Percentiles rank a stretch among this genome's conserved stretches.
These are phyloP conservation scores for Amblyraja radiata DNA, from an alignment of 2,797 vertebrate genomes.

Conservation along the genomic window DNA sequence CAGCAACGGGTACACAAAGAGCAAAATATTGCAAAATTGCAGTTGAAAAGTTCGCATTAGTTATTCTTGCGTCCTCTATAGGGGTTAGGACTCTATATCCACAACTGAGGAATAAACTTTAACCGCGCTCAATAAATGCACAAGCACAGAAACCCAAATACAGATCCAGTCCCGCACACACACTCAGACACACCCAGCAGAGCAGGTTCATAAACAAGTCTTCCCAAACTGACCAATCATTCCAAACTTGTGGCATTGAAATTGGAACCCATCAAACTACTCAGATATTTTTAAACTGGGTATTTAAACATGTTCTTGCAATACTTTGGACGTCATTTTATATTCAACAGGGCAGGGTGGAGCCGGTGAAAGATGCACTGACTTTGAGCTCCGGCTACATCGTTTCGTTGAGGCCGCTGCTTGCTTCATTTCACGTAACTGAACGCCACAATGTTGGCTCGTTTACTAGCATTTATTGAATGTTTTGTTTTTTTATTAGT, in stretches of 20 bases:
- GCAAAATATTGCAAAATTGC: too few relatives aligned
- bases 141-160: background rate
- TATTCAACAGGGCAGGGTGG: background rate
- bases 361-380: background rate
- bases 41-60: too few relatives aligned
- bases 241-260: background rate
- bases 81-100: background rate
- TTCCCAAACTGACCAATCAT: background rate
- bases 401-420: background rate
- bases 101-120: background rate
- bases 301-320: background rate
- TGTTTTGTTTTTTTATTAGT: too few relatives aligned
- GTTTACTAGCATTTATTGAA: background rate
- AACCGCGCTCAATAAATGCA: background rate
- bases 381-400: too few relatives aligned
- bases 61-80: background rate
- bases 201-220: background rate
- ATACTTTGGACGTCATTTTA: background rate
- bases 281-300: background rate
- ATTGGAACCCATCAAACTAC: background rate
- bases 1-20: too few relatives aligned
- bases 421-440: background rate
- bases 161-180: background rate
- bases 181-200: background rate
- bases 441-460: background rate